Base-by-base conservation (phyloP, 2,797 vertebrate species). In the Eidolon dupreanum region DNA sequence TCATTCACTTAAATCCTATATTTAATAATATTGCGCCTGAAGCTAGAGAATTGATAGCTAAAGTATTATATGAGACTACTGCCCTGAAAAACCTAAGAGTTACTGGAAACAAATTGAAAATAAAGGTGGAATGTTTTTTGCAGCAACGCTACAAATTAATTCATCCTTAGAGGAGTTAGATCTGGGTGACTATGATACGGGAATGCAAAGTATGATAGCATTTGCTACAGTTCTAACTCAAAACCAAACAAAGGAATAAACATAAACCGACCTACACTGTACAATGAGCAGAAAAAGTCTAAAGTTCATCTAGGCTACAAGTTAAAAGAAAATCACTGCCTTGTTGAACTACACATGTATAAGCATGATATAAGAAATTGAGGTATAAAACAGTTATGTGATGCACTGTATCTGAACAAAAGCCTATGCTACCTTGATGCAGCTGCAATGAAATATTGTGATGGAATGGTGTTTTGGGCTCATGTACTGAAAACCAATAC, bases 31-130 rank as follows among this genome's bases (percentile, higher is more conserved):
- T 99, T 92, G 97, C 98, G 93, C 82, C 96, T 0, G 94, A 97
- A 0, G 99, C 99, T 92, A 99, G 99, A 90, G 98, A 99, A 96
- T 33, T 97, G 85, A 99, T 99, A 46, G 98, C 99, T 0, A 98
- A 96, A 97, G 98, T 98, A 53, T 98, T 99, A 41, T 98, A 98
- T 70, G 78, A 86, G 63, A 99, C 99, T 97, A 68, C 91, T 49
- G 97, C 98, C 93, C 46, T 99, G 90, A 93, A 97, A 53, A 98
- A 98, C 31, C 96, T 99, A 93, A 98, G 98, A 96, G 98, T 99
- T 98, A 99, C 99, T 0, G 99, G 99, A 26, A 99, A 99, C 96
- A 99, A 99, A 99, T 99, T 19, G 98, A 98, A 83, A 98, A 99
- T 94, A 95, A 96, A 89, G 99, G 99, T 83, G 99, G 98, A 10